Percentiles rank a stretch among this genome's conserved stretches.
phyloP scores from a whole-genome alignment of 2,797 vertebrate genomes.

The Lepidocolaptes lacrymiger region DNA sequence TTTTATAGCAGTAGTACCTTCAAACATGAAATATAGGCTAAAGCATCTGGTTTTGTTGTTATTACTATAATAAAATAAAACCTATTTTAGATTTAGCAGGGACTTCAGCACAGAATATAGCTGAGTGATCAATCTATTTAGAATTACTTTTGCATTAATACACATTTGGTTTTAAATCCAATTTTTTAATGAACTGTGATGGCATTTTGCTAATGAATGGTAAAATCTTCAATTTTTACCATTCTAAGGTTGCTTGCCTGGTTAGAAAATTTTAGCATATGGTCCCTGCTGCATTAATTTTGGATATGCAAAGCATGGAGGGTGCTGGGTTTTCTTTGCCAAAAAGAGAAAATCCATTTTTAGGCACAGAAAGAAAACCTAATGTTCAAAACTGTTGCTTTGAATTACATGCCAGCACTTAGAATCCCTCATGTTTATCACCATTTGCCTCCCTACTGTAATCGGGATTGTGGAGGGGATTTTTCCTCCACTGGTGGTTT shows the following conservation, averaged over 20 bases:
- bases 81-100: background rate
- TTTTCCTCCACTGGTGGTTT: background rate
- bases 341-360: background rate
- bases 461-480: background rate
- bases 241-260: background rate
- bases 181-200: background rate
- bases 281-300: background rate
- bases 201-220: background rate
- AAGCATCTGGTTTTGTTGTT: background rate
- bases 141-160: background rate
- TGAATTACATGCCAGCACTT: background rate
- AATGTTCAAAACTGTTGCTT: background rate
- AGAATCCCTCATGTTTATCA: background rate
- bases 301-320: background rate
- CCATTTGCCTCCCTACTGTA: background rate
- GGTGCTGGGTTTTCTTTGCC: background rate
- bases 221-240: background rate
- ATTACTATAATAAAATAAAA: background rate
- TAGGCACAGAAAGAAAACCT: background rate
- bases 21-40: background rate
- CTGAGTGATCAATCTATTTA: background rate
- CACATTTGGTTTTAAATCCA: background rate
- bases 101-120: background rate
- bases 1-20: background rate
- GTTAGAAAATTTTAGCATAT: background rate